Evolutionary conservation across 2,797 vertebrate genomes (phyloP).

Genomic region (Echiichthys vipera): DNA sequence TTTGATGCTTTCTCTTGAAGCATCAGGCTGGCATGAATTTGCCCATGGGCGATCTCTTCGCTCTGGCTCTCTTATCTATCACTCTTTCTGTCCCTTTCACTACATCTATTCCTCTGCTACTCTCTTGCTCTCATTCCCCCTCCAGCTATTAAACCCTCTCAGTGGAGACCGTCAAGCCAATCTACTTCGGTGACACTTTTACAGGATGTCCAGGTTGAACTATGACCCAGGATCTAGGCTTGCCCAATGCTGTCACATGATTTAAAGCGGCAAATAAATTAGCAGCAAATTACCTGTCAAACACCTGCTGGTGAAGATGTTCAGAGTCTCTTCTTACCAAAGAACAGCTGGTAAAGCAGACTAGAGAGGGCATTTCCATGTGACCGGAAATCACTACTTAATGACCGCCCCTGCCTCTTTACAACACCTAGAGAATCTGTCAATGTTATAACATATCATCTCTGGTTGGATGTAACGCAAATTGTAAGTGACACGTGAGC

Average conservation of each 20-base stretch:
- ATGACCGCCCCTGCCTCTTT: constrained; percentile 43
- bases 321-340: constrained; percentile 42
- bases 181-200: constrained; percentile 73
- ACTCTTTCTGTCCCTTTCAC: constrained; percentile 50
- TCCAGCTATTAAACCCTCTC: constrained; percentile 52
- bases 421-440: constrained; percentile 31
- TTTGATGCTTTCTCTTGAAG: constrained; percentile 56
- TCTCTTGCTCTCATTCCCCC: constrained; percentile 26
- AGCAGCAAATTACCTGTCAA: constrained; percentile 79
- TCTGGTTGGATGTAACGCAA: constrained; percentile 53
- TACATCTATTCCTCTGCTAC: constrained; percentile 29
- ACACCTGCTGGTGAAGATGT: constrained; percentile 71
- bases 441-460: constrained; percentile 69
- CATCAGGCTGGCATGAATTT: constrained; percentile 57
- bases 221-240: constrained; percentile 59
- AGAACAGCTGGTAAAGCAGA: constrained; percentile 58
- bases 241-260: constrained; percentile 60
- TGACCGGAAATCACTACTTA: constrained; percentile 64
- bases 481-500: constrained; percentile 68
- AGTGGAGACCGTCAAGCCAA: constrained; percentile 63
- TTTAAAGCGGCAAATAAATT: constrained; percentile 77
- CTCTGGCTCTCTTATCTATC: constrained; percentile 39
- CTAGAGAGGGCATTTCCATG: constrained; percentile 44
- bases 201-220: constrained; percentile 75
- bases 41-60: constrained; percentile 56